These are phyloP conservation scores for Andrena chrysosceles DNA, from an alignment of 2,888 invertebrate genomes.

Conservation along the genomic window DNA sequence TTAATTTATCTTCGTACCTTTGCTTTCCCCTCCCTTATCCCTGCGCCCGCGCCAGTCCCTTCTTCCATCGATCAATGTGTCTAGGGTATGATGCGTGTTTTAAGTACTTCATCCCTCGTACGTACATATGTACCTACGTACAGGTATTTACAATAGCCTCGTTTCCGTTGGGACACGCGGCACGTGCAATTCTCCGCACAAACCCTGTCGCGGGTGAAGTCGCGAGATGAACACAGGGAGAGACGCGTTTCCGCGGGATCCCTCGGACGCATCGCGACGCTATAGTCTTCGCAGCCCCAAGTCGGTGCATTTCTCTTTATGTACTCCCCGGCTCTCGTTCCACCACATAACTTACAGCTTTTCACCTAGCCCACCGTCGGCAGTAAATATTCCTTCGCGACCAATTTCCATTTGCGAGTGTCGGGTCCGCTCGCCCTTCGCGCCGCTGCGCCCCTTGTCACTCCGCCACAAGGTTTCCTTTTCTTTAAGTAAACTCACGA, in stretches of 20 bases:
- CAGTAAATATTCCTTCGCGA: conserved; percentile 71
- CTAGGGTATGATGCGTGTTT: conserved; percentile 64
- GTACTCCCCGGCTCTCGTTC: conserved; percentile 42
- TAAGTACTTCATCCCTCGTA: conserved; percentile 55
- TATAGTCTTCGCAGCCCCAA: conserved; percentile 16
- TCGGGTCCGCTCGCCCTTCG: conserved; percentile 29
- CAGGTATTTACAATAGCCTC: conserved; percentile 5
- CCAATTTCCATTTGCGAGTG: conserved; percentile 71
- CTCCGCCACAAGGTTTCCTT: conserved; percentile 16
- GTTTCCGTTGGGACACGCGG: not conserved
- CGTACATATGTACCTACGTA: not conserved
- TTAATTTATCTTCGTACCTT: conserved; percentile 79
- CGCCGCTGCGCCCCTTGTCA: not conserved
- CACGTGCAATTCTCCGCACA: not conserved
- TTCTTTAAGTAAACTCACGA: conserved; percentile 27
- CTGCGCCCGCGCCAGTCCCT: conserved; percentile 8
- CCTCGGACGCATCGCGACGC: conserved; percentile 16
- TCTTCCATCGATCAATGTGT: conserved; percentile 72
- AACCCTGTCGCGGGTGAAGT: no score
- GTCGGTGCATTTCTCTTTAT: conserved; percentile 58
- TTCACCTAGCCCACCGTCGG: conserved; percentile 57
- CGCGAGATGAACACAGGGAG: not conserved
- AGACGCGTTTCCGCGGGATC: conserved; percentile 5
- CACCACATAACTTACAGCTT: conserved; percentile 62
- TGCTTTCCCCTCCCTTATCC: conserved; percentile 48